Evolutionary conservation across 2,113 vertebrate species (phyloP).

Genomic region (Rhineura floridana): DNA sequence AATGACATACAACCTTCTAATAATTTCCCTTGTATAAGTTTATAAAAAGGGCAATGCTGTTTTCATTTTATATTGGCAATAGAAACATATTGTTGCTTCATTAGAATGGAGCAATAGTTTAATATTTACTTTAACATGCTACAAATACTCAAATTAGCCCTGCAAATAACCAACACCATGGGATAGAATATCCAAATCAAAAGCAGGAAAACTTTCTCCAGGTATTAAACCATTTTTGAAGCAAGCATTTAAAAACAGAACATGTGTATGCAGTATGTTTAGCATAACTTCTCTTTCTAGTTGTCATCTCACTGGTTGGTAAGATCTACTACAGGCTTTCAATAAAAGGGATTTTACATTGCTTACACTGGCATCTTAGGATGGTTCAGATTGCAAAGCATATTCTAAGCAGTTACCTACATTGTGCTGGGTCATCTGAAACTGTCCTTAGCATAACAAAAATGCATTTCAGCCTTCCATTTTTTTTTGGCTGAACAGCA

Average conservation of each 20-base stretch:
- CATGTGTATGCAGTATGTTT: constrained; percentile 59
- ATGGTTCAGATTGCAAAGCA: not conserved
- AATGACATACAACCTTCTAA: constrained; percentile 49
- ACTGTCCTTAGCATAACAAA: not conserved
- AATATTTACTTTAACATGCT: constrained; percentile 35
- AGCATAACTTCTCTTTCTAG: constrained; percentile 43
- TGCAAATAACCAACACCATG: constrained; percentile 48
- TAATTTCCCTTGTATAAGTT: constrained; percentile 49
- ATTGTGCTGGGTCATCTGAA: not conserved
- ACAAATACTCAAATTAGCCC: constrained; percentile 61
- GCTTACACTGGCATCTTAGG: not conserved
- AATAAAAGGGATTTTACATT: constrained; percentile 11
- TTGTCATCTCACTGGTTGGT: not conserved
- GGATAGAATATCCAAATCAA: constrained; percentile 45
- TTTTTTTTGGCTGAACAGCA: not conserved
- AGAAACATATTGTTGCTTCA: constrained; percentile 54
- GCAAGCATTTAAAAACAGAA: constrained; percentile 55
- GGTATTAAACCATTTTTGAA: constrained; percentile 38
- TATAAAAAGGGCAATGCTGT: constrained; percentile 60
- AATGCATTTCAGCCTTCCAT: not conserved
- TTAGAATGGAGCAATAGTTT: constrained; percentile 53
- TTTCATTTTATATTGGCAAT: constrained; percentile 52
- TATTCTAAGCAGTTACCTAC: not conserved
- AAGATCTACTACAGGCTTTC: constrained; percentile 33
- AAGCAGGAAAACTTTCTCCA: constrained; percentile 46